Base-by-base conservation (phyloP, 2,113 vertebrate genomes). In the Protobothrops mucrosquamatus region DNA sequence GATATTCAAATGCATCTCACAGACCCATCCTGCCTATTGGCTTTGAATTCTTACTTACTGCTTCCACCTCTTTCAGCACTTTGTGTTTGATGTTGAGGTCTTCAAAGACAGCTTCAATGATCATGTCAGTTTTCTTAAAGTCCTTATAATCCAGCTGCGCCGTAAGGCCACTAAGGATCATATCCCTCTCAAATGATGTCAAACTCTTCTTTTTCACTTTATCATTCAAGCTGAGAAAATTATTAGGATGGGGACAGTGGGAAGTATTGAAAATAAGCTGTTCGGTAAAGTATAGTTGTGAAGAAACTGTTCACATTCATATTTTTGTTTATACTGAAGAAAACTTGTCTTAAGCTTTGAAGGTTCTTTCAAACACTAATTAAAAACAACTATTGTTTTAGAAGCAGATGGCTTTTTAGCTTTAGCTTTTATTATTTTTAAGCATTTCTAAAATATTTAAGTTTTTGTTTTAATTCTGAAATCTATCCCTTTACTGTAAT, bases 41-140 rank as follows among this genome's bases (percentile, higher is more conserved):
- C n/a, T 26, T 4, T 24, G 34, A 9, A 9, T 12, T 20, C 64
- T 23, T 43, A 98, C 99, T 98, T 97, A 99, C 99, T 0, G 98
- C 98, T 94, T 99, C 99, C 90, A 99, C 98, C 94, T 99, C 98
- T 97, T 98, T 99, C 55, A 99, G 93, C 92, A 99, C 99, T 93
- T 97, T 98, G 94, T 99, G 99, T 92, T 99, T 99, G 95, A 99
- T 95, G 56, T 91, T 97, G 10, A 99, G 96, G 96, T 99, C 99
- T 95, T 99, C 99, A 7, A 99, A 99, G 91, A 99, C 99, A 0
- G 99, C 99, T 96, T 99, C 99, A 0, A 99, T 99, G 91, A 99
- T 98, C 98, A 99, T 99, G 97, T 99, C 99, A 0, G 97, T 98
- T 87, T 98, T 98, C 59, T 98, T 97, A 92, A 99, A 99, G 92